Evolutionary conservation across 2,797 vertebrate species (phyloP).

Genomic region (Poeciliopsis gracilis): DNA sequence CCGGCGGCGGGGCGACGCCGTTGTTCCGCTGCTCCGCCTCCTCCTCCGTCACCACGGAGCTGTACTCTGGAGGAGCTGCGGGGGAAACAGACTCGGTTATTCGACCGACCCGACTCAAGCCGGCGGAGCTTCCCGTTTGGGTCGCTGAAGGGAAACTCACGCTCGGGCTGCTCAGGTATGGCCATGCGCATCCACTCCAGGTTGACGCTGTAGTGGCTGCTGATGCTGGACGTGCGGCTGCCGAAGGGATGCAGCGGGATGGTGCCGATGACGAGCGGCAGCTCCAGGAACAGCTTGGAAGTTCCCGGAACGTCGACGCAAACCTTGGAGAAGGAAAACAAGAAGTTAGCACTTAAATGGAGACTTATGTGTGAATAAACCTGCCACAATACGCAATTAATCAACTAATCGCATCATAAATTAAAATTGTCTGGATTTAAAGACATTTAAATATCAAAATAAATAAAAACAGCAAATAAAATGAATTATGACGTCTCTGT

Average conservation of each 20-base stretch:
- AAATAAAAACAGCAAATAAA: no score
- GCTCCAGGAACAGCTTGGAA: slow-evolving; percentile 91
- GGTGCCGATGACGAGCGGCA: slow-evolving; percentile 95
- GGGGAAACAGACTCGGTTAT: slow-evolving; percentile 32
- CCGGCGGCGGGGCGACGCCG: slow-evolving; percentile 49
- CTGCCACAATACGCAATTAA: no score
- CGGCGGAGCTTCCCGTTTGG: neutral
- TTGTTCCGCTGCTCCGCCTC: slow-evolving; percentile 71
- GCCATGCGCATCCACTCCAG: slow-evolving; percentile 89
- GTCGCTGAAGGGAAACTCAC: slow-evolving; percentile 75
- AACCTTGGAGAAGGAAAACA: slow-evolving; percentile 77
- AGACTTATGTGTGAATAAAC: no score
- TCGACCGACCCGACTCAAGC: slow-evolving; percentile 32
- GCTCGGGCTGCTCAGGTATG: slow-evolving; percentile 88
- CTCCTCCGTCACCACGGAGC: slow-evolving; percentile 84
- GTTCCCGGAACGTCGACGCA: slow-evolving; percentile 94
- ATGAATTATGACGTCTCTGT: no score
- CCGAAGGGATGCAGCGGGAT: slow-evolving; percentile 92
- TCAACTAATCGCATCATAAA: no score
- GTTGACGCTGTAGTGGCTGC: slow-evolving; percentile 90
- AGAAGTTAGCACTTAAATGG: neutral
- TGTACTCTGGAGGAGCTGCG: slow-evolving; percentile 94
- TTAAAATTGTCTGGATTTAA: no score
- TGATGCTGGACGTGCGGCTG: slow-evolving; percentile 91
- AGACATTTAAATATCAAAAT: no score